Evolutionary conservation across 2,797 vertebrate genomes (phyloP).

Genomic region (Pogoniulus pusillus): DNA sequence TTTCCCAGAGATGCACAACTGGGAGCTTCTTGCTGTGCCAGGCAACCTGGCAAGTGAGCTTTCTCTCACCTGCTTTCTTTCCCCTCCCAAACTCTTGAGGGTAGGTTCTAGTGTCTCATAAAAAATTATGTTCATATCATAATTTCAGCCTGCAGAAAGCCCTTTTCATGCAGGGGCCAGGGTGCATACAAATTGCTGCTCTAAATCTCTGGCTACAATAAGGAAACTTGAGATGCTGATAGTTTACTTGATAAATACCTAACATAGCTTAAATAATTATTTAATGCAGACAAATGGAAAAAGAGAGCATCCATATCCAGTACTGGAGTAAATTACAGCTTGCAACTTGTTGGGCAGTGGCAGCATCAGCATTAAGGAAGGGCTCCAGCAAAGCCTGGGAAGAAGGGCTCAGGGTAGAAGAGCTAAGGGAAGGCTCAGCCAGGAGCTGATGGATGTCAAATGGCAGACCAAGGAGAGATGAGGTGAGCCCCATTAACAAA

Average conservation of each 20-base stretch:
- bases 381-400: not conserved
- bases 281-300: conserved; percentile 64
- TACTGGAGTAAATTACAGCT: conserved; percentile 21
- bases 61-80: not conserved
- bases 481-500: not conserved
- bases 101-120: conserved; percentile 56
- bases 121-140: conserved; percentile 55
- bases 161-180: conserved; percentile 10
- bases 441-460: not conserved
- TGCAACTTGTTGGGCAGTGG: not conserved
- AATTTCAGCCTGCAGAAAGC: conserved; percentile 62
- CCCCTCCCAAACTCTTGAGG: not conserved
- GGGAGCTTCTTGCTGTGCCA: not conserved
- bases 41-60: not conserved
- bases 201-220: conserved; percentile 67
- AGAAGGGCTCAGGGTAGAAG: not conserved
- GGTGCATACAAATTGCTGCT: conserved; percentile 60
- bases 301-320: conserved; percentile 15
- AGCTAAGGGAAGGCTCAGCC: not conserved
- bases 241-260: conserved; percentile 73
- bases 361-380: not conserved
- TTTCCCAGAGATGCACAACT: not conserved
- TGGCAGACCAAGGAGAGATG: not conserved
- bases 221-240: conserved; percentile 62
- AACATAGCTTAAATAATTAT: conserved; percentile 76